Percentiles rank a stretch among this genome's conserved stretches.
Evolutionary conservation across 2,113 vertebrate species (phyloP).

Genomic region (Ifrita kowaldi): DNA sequence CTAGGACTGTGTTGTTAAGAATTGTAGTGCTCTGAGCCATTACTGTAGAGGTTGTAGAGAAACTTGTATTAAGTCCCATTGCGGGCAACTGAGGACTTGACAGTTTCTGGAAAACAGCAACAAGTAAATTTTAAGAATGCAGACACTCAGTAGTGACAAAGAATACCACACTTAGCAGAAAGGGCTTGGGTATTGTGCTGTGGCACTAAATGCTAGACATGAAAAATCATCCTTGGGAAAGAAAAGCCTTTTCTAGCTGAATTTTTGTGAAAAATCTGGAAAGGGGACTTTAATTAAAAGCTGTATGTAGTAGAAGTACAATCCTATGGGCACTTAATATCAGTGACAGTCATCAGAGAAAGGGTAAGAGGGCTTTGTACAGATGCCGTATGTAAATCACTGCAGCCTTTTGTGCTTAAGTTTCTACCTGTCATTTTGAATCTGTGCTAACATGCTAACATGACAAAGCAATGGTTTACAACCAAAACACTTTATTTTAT

Average conservation of each 20-base stretch:
- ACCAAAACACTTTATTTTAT: not conserved
- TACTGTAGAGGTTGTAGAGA: not conserved
- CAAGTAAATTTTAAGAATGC: not conserved
- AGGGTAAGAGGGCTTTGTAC: not conserved
- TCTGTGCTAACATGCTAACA: not conserved
- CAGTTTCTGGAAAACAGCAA: not conserved
- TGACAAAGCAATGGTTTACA: not conserved
- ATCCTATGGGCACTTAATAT: not conserved
- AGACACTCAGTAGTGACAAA: not conserved
- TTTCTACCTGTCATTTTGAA: not conserved
- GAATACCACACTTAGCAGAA: not conserved
- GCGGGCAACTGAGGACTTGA: not conserved
- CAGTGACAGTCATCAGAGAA: not conserved
- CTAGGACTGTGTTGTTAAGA: not conserved
- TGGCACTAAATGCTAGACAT: not conserved
- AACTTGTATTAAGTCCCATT: not conserved
- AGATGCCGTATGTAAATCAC: not conserved
- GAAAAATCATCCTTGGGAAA: not conserved
- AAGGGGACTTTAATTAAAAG: not conserved
- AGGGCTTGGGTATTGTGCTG: not conserved
- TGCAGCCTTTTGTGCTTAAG: not conserved
- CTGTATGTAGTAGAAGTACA: not conserved
- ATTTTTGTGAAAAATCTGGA: not conserved
- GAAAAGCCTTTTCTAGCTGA: not conserved
- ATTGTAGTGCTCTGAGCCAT: not conserved